Evolutionary conservation across 1,140 invertebrate genomes (phyloP), one percentile per base, ranked within the genome.

Genomic region (Lethocerus indicus): DNA sequence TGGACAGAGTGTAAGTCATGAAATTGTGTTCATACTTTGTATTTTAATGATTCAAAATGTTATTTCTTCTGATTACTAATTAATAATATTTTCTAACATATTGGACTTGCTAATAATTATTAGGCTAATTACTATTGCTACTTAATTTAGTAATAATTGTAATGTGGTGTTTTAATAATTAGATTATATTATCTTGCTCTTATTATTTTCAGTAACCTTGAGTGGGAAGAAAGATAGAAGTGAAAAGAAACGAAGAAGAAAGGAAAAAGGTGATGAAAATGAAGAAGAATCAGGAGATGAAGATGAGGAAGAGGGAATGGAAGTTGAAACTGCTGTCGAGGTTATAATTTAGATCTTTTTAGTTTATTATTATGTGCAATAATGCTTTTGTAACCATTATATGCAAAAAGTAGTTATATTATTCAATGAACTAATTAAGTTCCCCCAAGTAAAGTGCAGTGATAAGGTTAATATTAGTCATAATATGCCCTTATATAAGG

Each of bases 1-100:
- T 93, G 87, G 85, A 73, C 76, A 50, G 65, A 61, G 39, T 62
- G 67, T 70, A 58, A 50, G 32, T 45, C 20, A 18, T 4, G 6
- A 49, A 25, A 26, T 13, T 26, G 36, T 24, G 16, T 14, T 42
- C 44, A 9, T 27, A 28, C 20, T 32, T 9, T 24, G 6, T 23
- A 47, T 7, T 20, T 24, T 36, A 47, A 47, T 18, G 13, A 16
- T 47, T 12, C 21, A 18, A 14, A 6, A 18, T 5, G 7, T 46
- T 13, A 16, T 46, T 46, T 13, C 18, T 12, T 41, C 9, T 13
- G 7, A 41, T 41, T 32, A n/a, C 7, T 47, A n/a, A n/a, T n/a
- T n/a, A n/a, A n/a, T n/a, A n/a, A n/a, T n/a, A n/a, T n/a, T n/a
- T n/a, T n/a, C n/a, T n/a, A n/a, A n/a, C n/a, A n/a, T n/a, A n/a